Percentiles rank a stretch among this genome's conserved stretches.
phyloP scores from a whole-genome alignment of 2,888 invertebrate species.

The Ochropleura leucogaster region DNA sequence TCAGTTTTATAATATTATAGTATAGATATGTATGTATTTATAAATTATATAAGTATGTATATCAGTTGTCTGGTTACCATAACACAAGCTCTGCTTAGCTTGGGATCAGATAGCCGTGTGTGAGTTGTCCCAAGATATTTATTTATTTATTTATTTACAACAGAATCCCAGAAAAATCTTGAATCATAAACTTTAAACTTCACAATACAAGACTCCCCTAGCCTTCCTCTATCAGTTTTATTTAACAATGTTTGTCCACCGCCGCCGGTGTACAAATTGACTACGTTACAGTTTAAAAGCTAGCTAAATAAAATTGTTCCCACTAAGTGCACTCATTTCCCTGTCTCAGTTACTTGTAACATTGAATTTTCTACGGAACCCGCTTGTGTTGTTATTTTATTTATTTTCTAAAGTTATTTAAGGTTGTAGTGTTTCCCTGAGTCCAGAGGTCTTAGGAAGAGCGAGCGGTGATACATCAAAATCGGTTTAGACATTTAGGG shows the following conservation, averaged over 20 bases:
- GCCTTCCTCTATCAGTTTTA: slow-evolving; percentile 47
- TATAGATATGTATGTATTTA: too few species aligned
- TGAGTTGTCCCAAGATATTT: too few species aligned
- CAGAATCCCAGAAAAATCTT: not conserved
- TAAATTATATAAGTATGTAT: too few species aligned
- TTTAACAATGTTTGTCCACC: slow-evolving; percentile 58
- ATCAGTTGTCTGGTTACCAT: too few species aligned
- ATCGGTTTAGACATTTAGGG: too few species aligned
- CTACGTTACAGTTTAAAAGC: slow-evolving; percentile 63
- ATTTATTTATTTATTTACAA: too few species aligned
- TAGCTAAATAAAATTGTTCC: slow-evolving; percentile 67
- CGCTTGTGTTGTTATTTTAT: slow-evolving; percentile 48
- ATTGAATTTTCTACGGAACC: slow-evolving; percentile 64
- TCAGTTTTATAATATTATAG: too few species aligned
- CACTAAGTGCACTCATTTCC: slow-evolving; percentile 66
- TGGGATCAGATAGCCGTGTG: too few species aligned
- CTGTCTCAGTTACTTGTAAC: slow-evolving; percentile 45
- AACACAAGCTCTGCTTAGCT: too few species aligned
- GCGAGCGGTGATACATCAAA: too few species aligned
- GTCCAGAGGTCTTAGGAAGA: not conserved
- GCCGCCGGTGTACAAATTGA: slow-evolving; percentile 54
- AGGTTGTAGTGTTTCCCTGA: slow-evolving; percentile 13
- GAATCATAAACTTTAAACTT: not conserved
- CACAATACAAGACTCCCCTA: not conserved
- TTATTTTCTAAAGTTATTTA: slow-evolving; percentile 33